These are phyloP conservation scores for Myotis yumanensis DNA, from an alignment of 2,113 vertebrate genomes.

Conservation along the genomic window DNA sequence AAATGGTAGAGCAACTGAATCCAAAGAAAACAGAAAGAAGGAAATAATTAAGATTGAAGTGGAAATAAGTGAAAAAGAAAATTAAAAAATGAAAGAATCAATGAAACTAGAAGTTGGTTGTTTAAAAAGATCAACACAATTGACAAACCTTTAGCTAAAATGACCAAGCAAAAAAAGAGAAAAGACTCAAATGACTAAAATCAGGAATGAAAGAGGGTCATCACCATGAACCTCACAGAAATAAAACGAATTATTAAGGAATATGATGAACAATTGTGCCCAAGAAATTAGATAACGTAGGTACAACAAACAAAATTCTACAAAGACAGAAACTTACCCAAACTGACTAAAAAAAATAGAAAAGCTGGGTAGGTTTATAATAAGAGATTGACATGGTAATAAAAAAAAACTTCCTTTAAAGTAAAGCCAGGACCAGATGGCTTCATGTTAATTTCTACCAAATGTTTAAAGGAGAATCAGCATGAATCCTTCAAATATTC, in stretches of 20 bases:
- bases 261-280: background rate
- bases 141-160: background rate
- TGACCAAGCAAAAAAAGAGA: background rate
- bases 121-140: background rate
- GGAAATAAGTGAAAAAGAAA: background rate
- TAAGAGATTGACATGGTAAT: background rate
- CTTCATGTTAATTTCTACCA: background rate
- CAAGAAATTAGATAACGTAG: background rate
- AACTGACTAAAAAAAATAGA: background rate
- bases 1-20: background rate
- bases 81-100: background rate
- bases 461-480: constrained; percentile 24
- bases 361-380: background rate
- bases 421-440: background rate
- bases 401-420: background rate
- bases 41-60: background rate
- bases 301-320: background rate
- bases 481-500: background rate
- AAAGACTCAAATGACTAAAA: background rate
- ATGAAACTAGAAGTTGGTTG: background rate
- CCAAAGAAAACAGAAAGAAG: background rate
- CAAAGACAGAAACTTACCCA: background rate
- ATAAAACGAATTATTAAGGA: background rate
- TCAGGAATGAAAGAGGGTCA: background rate
- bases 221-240: background rate